Conservation (phyloP, 2,113 vertebrate genomes). For the Verasper variegatus region DNA sequence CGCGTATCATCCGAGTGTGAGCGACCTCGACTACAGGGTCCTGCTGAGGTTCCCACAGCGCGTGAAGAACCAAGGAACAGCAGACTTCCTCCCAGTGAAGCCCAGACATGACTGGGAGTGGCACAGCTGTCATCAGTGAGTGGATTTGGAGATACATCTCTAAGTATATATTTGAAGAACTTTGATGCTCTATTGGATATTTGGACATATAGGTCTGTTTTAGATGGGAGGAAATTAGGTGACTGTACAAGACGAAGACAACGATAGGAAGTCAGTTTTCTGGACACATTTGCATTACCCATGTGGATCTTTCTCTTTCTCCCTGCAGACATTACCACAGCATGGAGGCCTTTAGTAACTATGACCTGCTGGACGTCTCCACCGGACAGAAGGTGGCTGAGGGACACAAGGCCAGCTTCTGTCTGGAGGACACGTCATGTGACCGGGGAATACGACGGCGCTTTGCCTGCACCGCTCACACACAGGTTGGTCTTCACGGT, state of each 20-base stretch:
- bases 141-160: background rate
- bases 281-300: background rate
- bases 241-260: background rate
- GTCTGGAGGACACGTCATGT: slow-evolving; percentile 86
- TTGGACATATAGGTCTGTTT: too few relatives aligned
- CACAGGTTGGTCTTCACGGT: slow-evolving; percentile 76
- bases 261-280: too few relatives aligned
- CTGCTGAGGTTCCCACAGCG: slow-evolving; percentile 86
- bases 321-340: slow-evolving; percentile 84
- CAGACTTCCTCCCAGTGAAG: slow-evolving; percentile 85
- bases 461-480: slow-evolving; percentile 86
- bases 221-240: too few relatives aligned
- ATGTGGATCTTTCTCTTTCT: background rate
- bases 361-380: slow-evolving; percentile 81
- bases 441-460: slow-evolving; percentile 79
- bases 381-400: slow-evolving; percentile 82
- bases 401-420: slow-evolving; percentile 89
- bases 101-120: slow-evolving; percentile 86
- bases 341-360: slow-evolving; percentile 87
- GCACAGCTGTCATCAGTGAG: slow-evolving; percentile 88
- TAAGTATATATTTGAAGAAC: too few relatives aligned
- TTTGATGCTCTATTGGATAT: too few relatives aligned
- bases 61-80: slow-evolving; percentile 86
- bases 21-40: slow-evolving; percentile 81
- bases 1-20: slow-evolving; percentile 76